phyloP scores from a whole-genome alignment of 2,113 vertebrate species.

The Prionailurus viverrinus region DNA sequence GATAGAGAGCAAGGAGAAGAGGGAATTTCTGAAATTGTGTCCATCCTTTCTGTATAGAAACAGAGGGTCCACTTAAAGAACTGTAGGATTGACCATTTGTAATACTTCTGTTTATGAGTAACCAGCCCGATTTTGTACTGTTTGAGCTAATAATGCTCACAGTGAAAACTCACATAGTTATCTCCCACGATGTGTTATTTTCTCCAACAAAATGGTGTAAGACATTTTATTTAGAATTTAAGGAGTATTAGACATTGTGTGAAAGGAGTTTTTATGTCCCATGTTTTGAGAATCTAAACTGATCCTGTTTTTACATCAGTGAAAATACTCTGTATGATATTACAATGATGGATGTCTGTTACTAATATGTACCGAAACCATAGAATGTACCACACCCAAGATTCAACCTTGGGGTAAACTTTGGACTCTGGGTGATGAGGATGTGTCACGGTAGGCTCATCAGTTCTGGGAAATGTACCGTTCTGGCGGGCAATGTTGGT shows the following conservation, averaged over 20 bases:
- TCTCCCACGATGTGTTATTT: background rate
- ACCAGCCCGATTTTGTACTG: rapidly evolving
- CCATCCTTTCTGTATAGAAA: background rate
- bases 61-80: background rate
- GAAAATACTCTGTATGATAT: background rate
- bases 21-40: too few species aligned
- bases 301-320: background rate
- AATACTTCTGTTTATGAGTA: background rate
- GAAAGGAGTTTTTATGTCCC: background rate
- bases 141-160: background rate
- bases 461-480: background rate
- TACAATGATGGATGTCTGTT: background rate
- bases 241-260: background rate
- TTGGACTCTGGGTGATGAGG: background rate
- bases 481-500: too few species aligned
- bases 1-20: background rate
- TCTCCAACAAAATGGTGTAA: background rate
- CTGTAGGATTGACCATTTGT: background rate
- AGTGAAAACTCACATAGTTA: background rate
- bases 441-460: too few species aligned
- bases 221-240: background rate
- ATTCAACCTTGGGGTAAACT: too few species aligned
- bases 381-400: background rate
- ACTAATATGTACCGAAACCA: background rate
- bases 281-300: background rate